Evolutionary conservation across 1,140 invertebrate genomes (phyloP).

Genomic region (Ruditapes philippinarum): DNA sequence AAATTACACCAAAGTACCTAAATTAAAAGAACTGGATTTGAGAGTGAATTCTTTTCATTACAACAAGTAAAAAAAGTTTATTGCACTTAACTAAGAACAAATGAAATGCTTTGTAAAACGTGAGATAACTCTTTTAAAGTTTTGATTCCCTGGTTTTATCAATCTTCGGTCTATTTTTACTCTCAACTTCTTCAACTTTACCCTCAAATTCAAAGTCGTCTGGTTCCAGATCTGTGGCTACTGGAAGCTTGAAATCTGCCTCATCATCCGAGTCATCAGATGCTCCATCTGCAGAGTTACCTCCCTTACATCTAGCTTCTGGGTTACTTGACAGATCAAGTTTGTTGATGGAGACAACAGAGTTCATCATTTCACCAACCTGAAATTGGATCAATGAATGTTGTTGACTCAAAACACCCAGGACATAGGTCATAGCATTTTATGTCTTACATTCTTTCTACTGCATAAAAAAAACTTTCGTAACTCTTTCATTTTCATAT

Average conservation of each 20-base stretch:
- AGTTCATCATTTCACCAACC: constrained; percentile 76
- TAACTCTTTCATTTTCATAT: neutral
- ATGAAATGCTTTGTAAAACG: too few relatives aligned
- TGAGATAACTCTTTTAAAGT: too few relatives aligned
- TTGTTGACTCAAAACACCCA: too few relatives aligned
- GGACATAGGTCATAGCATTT: neutral
- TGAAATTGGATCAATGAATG: too few relatives aligned
- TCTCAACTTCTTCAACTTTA: neutral
- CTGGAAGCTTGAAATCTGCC: constrained; percentile 11
- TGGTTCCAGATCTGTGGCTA: constrained; percentile 24
- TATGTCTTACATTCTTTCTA: neutral
- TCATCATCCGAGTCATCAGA: constrained; percentile 51
- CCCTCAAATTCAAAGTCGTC: constrained; percentile 18
- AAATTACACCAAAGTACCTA: too few relatives aligned
- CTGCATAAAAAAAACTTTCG: neutral
- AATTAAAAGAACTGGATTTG: too few relatives aligned
- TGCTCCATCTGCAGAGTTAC: neutral
- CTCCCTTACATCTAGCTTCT: neutral
- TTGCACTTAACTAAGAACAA: too few relatives aligned
- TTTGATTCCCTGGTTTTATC: neutral
- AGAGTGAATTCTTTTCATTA: too few relatives aligned
- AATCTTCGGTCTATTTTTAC: neutral
- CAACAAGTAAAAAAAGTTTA: too few relatives aligned
- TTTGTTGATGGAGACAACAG: constrained; percentile 73
- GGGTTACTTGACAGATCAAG: constrained; percentile 69